Conservation (phyloP, 2,888 invertebrate species). For the Andrena hattorfiana region DNA sequence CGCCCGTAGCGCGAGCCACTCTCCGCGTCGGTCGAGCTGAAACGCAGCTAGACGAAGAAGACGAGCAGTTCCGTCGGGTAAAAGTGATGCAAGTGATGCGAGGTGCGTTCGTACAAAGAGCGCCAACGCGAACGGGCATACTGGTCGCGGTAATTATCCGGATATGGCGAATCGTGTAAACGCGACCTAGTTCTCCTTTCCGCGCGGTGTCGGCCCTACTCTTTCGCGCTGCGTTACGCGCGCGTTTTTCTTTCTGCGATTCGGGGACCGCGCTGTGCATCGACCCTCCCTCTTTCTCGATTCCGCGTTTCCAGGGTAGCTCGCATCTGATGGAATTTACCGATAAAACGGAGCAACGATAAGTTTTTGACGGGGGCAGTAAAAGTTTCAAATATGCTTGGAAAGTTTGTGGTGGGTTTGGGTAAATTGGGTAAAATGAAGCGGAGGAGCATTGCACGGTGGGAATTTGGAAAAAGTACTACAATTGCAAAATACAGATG, state of each 20-base stretch:
- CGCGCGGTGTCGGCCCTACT: constrained; percentile 50
- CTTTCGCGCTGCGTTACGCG: constrained; percentile 62
- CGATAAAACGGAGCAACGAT: not conserved
- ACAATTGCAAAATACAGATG: no score
- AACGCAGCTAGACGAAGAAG: constrained; percentile 29
- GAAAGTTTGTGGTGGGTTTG: not conserved
- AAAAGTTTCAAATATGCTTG: not conserved
- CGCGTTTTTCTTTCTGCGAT: constrained; percentile 50
- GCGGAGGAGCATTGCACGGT: not conserved
- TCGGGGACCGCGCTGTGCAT: not conserved
- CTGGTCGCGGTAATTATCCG: constrained; percentile 75
- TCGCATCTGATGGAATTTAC: not conserved
- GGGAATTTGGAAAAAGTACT: not conserved
- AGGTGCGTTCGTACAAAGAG: constrained; percentile 59
- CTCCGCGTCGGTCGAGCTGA: constrained; percentile 11
- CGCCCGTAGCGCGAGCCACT: constrained; percentile 15
- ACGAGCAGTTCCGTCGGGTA: constrained; percentile 54
- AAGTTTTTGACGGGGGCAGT: not conserved
- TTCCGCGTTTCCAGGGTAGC: not conserved
- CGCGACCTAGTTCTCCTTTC: constrained; percentile 74
- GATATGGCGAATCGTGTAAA: constrained; percentile 76
- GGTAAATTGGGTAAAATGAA: not conserved
- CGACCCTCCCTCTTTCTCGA: not conserved
- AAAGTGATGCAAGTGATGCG: constrained; percentile 65
- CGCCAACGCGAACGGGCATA: constrained; percentile 56